Evolutionary conservation across 2,113 vertebrate genomes (phyloP).

Genomic region (Sciurus niger): DNA sequence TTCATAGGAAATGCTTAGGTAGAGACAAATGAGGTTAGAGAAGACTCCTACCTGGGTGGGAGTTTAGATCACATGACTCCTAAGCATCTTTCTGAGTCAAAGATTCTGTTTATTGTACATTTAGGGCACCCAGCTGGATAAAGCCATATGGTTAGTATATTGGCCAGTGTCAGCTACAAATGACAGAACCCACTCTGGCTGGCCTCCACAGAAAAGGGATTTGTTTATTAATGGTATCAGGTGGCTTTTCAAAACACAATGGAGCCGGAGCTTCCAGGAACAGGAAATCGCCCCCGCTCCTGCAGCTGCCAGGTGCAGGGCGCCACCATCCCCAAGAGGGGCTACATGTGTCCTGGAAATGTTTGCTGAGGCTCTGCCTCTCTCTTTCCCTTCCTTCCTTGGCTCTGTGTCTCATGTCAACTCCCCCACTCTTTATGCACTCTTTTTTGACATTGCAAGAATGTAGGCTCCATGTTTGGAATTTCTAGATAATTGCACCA

Average conservation of each 20-base stretch:
- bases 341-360: not conserved
- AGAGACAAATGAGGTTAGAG: not conserved
- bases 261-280: not conserved
- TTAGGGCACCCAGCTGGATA: not conserved
- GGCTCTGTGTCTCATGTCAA: not conserved
- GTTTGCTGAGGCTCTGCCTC: not conserved
- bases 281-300: not conserved
- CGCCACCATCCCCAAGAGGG: not conserved
- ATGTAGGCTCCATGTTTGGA: not conserved
- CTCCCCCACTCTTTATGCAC: not conserved
- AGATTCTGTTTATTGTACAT: not conserved
- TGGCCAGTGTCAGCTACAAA: not conserved
- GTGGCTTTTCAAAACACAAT: not conserved
- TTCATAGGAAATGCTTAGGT: not conserved
- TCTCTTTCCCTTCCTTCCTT: not conserved
- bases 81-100: not conserved
- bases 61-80: not conserved
- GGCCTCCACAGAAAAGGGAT: not conserved
- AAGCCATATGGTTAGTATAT: not conserved
- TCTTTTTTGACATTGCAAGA: not conserved
- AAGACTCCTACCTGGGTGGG: not conserved
- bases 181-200: not conserved
- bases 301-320: not conserved
- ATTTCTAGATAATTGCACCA: not conserved
- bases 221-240: slow-evolving; percentile 31